Percentiles rank a stretch among this genome's conserved stretches.
phyloP scores from a whole-genome alignment of 2,797 vertebrate species.

The Enteromius afrohamiltoni region DNA sequence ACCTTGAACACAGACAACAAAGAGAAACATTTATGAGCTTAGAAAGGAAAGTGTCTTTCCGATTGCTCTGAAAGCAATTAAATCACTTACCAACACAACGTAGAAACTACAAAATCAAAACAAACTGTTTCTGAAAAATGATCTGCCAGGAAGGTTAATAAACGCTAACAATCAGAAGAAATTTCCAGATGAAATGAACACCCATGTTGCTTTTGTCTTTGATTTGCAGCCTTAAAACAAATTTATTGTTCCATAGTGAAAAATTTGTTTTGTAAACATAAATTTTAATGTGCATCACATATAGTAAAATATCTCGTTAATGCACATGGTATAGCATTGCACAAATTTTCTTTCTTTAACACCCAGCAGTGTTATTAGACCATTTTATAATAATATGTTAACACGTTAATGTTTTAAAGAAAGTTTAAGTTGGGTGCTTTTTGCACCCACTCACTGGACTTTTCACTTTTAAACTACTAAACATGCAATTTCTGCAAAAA shows the following conservation, averaged over 20 bases:
- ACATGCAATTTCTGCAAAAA: conserved; percentile 5
- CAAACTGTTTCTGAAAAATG: background rate
- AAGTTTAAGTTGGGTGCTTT: background rate
- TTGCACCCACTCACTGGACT: background rate
- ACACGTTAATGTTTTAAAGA: background rate
- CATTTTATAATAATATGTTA: background rate
- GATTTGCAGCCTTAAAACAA: background rate
- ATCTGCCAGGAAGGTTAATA: no score
- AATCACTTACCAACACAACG: background rate
- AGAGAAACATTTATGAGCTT: background rate
- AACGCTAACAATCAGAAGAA: no score
- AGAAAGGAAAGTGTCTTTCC: background rate
- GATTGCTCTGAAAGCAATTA: background rate
- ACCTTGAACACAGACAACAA: background rate
- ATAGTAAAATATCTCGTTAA: background rate
- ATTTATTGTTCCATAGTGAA: background rate
- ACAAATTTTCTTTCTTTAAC: background rate
- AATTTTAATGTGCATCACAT: background rate
- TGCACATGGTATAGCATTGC: background rate
- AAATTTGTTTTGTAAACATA: background rate
- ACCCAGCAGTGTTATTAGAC: background rate
- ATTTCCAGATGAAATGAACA: background rate
- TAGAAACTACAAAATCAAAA: background rate
- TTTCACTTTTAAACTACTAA: background rate
- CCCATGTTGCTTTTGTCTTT: background rate